Conservation (phyloP, 37 sponge, comb jelly and placozoan genomes). For the Spongilla lacustris region DNA sequence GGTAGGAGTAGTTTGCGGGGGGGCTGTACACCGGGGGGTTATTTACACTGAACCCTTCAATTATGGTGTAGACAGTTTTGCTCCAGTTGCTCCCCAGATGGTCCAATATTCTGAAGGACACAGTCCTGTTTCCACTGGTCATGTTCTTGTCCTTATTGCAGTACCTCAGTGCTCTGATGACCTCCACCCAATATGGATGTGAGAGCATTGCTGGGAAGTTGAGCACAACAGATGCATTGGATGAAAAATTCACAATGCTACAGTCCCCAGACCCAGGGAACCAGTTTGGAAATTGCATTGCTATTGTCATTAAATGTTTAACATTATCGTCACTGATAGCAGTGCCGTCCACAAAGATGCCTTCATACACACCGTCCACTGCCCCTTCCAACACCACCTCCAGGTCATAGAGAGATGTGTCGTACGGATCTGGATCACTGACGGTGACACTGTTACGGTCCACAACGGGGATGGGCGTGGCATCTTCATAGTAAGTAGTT, state of each 20-base stretch:
- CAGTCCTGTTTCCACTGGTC: slow-evolving; percentile 47
- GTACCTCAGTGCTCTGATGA: slow-evolving; percentile 69
- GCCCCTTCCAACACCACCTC: slow-evolving; percentile 46
- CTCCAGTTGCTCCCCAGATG: slow-evolving; percentile 39
- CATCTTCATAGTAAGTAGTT: slow-evolving; percentile 52
- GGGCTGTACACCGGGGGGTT: slow-evolving; percentile 61
- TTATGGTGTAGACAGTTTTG: slow-evolving; percentile 22
- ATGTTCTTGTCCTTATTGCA: slow-evolving; percentile 84
- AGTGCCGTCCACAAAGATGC: slow-evolving; percentile 69
- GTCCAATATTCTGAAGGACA: slow-evolving; percentile 74
- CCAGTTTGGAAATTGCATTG: too few species aligned
- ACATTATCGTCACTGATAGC: not conserved
- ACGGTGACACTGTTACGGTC: slow-evolving; percentile 30
- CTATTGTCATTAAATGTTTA: not conserved
- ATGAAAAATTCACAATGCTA: too few species aligned
- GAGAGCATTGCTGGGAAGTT: slow-evolving; percentile 35
- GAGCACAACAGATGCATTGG: not conserved
- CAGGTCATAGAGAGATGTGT: slow-evolving; percentile 29
- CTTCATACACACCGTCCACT: slow-evolving; percentile 57
- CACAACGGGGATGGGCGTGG: slow-evolving; percentile 51
- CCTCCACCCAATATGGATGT: slow-evolving; percentile 49
- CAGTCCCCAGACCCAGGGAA: slow-evolving; percentile 15
- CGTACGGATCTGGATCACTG: slow-evolving; percentile 71
- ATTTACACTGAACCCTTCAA: slow-evolving; percentile 70
- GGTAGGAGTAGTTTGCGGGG: not conserved